phyloP scores from a whole-genome alignment of 23 tunicate genomes.

The Diplosoma virens region DNA sequence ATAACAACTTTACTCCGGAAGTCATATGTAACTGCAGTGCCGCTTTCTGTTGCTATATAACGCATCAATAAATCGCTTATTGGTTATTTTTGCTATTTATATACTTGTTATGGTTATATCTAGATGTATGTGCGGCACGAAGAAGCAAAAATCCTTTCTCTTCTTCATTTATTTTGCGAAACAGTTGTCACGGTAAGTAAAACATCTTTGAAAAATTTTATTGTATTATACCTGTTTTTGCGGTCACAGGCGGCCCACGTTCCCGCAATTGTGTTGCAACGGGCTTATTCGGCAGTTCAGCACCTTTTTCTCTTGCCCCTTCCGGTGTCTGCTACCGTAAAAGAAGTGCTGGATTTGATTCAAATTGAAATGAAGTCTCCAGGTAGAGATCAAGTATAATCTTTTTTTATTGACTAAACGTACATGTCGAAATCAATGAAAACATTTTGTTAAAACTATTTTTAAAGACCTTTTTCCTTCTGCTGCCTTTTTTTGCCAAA shows the following conservation, averaged over 20 bases:
- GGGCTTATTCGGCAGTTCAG: constrained; percentile 55
- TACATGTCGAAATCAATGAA: too few species aligned
- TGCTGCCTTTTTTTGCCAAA: too few species aligned
- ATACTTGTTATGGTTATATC: too few species aligned
- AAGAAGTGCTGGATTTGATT: constrained; percentile 77
- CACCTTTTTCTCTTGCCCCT: constrained; percentile 62
- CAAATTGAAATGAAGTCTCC: constrained; percentile 92
- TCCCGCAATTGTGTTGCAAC: constrained; percentile 52
- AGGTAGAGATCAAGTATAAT: too few species aligned
- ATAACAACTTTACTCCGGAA: too few species aligned
- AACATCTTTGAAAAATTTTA: background rate
- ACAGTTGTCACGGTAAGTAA: constrained; percentile 63
- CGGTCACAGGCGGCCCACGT: constrained; percentile 54
- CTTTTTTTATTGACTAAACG: too few species aligned
- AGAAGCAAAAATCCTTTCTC: constrained; percentile 57
- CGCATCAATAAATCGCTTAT: background rate
- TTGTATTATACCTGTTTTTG: background rate
- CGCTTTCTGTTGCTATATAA: too few species aligned
- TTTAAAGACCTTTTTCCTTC: too few species aligned
- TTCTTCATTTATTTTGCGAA: constrained; percentile 69
- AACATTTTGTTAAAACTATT: too few species aligned
- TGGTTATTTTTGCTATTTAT: background rate
- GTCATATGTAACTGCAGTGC: too few species aligned
- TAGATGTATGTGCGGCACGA: constrained; percentile 13
- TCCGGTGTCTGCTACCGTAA: constrained; percentile 61